Evolutionary conservation across 2,888 invertebrate genomes (phyloP), one percentile per base, ranked within the genome.

Genomic region (Thysanoteuthis rhombus): DNA sequence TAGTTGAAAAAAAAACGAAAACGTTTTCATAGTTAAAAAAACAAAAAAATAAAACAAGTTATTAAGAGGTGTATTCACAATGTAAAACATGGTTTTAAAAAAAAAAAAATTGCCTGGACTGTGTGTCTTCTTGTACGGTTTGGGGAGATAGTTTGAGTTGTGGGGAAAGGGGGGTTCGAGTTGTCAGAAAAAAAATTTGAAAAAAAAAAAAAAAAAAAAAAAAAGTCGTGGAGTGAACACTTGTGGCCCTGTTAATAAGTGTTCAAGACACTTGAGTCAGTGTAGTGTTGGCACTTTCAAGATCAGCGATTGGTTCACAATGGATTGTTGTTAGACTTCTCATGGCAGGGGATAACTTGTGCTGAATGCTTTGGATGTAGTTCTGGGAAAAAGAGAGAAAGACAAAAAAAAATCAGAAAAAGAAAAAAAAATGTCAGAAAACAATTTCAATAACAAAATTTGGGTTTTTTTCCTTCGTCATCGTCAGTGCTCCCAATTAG

Each of bases 301-400:
- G 95, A 92, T 96, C 96, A 52, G 94, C 95, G 19, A 94, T 90
- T 22, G 95, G 95, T 90, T 96, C 95, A 94, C 95, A 95, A 28
- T 95, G 95, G 42, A 95, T 95, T 42, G 95, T 93, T 42, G 95
- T 94, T 90, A 95, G 93, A 94, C 95, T 95, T 91, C 95, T 94
- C 94, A 95, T 94, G 19, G 96, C 96, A 42, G 96, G 96, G 8
- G 96, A 96, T 94, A 96, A 93, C 92, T 96, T 96, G 94, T 95
- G 95, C 93, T 96, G 96, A 93, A 96, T 95, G 93, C 95, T 95
- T 94, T 96, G 96, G 52, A 96, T 95, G 94, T 96, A 96, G 93
- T 95, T 96, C 96, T 96, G 96, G 94, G 95, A 95, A 91, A 38
- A 25, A 52, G 1, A 75, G 10, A 58, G 16, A 32, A n/a, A 75